Percentiles rank a stretch among this genome's conserved stretches.
Conservation (phyloP, 2,113 vertebrate genomes). For the Atractosteus spatula region DNA sequence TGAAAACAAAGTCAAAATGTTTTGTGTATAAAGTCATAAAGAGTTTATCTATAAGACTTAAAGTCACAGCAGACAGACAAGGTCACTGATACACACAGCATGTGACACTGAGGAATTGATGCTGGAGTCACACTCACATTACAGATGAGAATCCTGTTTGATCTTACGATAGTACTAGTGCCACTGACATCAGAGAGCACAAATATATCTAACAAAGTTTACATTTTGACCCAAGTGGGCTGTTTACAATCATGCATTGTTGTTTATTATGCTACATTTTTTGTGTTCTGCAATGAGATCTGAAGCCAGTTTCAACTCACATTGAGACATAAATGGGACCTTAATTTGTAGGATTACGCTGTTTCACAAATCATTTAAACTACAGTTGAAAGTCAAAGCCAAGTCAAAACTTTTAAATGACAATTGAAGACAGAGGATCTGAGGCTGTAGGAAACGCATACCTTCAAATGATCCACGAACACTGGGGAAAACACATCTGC, state of each 20-base stretch:
- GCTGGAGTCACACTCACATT: not conserved
- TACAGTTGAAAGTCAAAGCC: too few relatives aligned
- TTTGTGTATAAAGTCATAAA: conserved; percentile 10
- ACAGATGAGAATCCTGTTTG: not conserved
- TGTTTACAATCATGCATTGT: conserved; percentile 55
- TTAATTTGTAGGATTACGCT: too few relatives aligned
- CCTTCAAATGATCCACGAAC: not conserved
- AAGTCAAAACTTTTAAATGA: too few relatives aligned
- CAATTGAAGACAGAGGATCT: too few relatives aligned
- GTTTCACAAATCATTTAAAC: too few relatives aligned
- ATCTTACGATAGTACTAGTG: not conserved
- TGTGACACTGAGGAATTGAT: conserved; percentile 20
- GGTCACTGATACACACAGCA: conserved; percentile 41
- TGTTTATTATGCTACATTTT: conserved; percentile 22
- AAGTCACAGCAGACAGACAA: not conserved
- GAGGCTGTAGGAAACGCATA: not conserved
- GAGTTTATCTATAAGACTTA: conserved; percentile 34
- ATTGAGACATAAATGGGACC: not conserved
- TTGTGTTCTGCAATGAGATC: conserved; percentile 18
- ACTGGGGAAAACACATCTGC: not conserved
- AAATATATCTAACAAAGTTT: conserved; percentile 18
- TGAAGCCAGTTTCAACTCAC: conserved; percentile 3
- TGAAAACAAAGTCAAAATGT: too few relatives aligned
- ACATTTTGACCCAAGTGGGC: conserved; percentile 27
- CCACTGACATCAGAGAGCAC: conserved; percentile 25